Percentiles rank a stretch among this genome's conserved stretches.
Conservation (phyloP, 2,113 vertebrate genomes). For the Dicrurus megarhynchus region DNA sequence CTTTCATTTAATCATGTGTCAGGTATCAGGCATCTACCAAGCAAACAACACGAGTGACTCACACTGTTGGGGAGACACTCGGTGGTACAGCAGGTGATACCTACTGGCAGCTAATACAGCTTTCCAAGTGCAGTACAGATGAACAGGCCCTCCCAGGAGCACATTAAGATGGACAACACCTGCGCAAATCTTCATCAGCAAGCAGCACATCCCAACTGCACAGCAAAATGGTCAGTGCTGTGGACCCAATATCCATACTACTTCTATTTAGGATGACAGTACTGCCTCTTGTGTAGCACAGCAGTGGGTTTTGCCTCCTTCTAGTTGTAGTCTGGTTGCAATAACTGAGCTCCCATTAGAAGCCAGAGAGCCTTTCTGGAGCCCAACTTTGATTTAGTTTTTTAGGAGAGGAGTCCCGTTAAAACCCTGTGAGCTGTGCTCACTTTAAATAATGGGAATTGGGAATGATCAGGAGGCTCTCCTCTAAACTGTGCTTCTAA, state of each 20-base stretch:
- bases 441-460: neutral
- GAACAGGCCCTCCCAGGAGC: neutral
- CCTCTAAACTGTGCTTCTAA: neutral
- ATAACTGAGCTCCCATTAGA: neutral
- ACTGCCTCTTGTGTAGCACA: neutral
- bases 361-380: neutral
- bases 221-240: neutral
- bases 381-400: neutral
- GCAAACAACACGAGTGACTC: neutral
- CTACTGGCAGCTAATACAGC: neutral
- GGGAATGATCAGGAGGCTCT: neutral
- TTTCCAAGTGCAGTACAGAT: neutral
- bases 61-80: neutral
- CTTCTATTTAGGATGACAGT: neutral
- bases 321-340: neutral
- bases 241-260: neutral
- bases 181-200: neutral
- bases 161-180: neutral
- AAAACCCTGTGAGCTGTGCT: neutral
- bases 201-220: neutral
- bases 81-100: rapidly evolving
- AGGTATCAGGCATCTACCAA: neutral
- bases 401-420: rapidly evolving
- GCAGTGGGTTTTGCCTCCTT: neutral
- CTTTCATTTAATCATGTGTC: neutral